Conservation (phyloP, 1,140 invertebrate species). For the Drosophila melanica region DNA sequence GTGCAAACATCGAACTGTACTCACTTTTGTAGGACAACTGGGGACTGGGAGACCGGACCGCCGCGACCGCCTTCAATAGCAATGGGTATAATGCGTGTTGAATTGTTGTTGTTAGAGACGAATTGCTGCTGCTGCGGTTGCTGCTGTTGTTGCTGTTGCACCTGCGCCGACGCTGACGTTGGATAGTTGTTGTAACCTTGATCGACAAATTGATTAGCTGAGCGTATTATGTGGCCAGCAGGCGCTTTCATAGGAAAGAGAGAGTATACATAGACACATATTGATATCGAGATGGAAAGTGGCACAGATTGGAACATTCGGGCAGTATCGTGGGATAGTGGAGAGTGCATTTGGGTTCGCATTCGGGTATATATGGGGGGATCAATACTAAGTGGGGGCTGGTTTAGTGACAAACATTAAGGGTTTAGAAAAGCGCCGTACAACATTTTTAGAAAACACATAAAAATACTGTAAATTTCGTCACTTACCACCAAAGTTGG, state of each 20-base stretch:
- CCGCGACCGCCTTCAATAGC: slow-evolving; percentile 70
- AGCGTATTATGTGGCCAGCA: slow-evolving; percentile 81
- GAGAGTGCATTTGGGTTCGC: slow-evolving; percentile 43
- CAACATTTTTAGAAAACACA: slow-evolving; percentile 31
- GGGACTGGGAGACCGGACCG: slow-evolving; percentile 75
- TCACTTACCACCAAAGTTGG: slow-evolving; percentile 76
- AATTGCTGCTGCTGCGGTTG: slow-evolving; percentile 71
- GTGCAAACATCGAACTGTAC: slow-evolving; percentile 27
- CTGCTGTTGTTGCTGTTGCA: slow-evolving; percentile 54
- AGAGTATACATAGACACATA: slow-evolving; percentile 79
- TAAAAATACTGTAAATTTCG: background rate
- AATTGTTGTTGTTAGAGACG: slow-evolving; percentile 53
- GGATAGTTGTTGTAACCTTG: slow-evolving; percentile 83
- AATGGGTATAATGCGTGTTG: slow-evolving; percentile 77
- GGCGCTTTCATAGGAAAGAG: slow-evolving; percentile 78
- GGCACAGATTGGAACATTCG: slow-evolving; percentile 36
- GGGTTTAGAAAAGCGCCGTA: slow-evolving; percentile 58
- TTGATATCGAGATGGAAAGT: slow-evolving; percentile 68
- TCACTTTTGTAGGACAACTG: slow-evolving; percentile 82
- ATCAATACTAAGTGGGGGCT: slow-evolving; percentile 21
- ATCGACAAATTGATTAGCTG: slow-evolving; percentile 84
- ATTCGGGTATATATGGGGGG: slow-evolving; percentile 9
- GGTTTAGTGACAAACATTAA: slow-evolving; percentile 72
- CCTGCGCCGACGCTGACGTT: slow-evolving; percentile 32
- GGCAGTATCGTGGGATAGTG: slow-evolving; percentile 23